Conservation (phyloP, 2,113 vertebrate genomes). For the Cyrtonyx montezumae region DNA sequence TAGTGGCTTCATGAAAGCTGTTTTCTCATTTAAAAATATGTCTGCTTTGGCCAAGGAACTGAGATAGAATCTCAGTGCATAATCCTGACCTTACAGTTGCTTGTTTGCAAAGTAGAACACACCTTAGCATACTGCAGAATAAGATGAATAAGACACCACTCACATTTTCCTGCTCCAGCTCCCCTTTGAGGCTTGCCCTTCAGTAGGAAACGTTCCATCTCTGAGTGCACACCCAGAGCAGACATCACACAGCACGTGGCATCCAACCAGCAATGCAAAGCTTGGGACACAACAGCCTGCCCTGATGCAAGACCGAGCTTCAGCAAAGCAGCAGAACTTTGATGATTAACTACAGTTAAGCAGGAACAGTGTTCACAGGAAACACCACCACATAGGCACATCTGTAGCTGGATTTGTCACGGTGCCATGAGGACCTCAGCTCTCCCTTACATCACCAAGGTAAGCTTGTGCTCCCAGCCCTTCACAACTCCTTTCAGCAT, state of each 20-base stretch:
- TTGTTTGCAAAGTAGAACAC: neutral
- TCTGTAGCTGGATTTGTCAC: neutral
- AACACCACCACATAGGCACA: rapidly evolving
- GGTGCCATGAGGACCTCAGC: neutral
- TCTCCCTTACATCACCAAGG: neutral
- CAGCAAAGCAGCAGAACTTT: rapidly evolving
- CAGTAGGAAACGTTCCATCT: rapidly evolving
- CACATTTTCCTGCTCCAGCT: neutral
- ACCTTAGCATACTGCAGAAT: neutral
- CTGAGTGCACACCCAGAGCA: neutral
- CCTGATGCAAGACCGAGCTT: neutral
- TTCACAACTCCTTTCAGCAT: neutral
- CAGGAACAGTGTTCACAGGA: neutral
- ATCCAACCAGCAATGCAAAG: neutral
- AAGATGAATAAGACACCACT: neutral
- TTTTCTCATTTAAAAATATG: neutral
- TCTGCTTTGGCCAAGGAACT: neutral
- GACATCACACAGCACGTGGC: neutral
- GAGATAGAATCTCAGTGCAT: neutral
- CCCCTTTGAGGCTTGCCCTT: neutral
- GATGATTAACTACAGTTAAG: neutral
- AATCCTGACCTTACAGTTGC: rapidly evolving
- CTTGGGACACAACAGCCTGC: neutral
- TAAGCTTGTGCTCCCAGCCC: neutral
- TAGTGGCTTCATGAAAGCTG: constrained; percentile 3